Evolutionary conservation across 2,888 invertebrate species (phyloP).

Genomic region (Cantharis lateralis): DNA sequence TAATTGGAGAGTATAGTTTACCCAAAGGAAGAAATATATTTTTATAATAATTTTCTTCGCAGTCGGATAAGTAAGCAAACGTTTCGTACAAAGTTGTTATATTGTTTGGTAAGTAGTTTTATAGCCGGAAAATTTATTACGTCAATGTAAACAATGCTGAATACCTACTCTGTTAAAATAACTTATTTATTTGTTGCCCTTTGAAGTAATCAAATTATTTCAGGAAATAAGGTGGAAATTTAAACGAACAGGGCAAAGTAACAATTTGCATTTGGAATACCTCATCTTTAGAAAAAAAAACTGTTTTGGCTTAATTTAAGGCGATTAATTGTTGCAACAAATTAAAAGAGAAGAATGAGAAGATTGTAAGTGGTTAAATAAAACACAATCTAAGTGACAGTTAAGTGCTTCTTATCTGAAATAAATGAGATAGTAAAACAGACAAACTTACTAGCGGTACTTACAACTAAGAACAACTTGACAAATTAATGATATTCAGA

Average conservation of each 20-base stretch:
- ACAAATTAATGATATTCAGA: constrained; percentile 15
- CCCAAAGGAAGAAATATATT: not conserved
- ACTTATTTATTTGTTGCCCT: not conserved
- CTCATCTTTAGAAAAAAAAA: not conserved
- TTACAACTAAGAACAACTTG: constrained; percentile 6
- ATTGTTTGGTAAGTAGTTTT: not conserved
- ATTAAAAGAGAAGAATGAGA: not conserved
- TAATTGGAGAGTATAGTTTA: not conserved
- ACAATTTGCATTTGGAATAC: not conserved
- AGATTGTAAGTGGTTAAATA: not conserved
- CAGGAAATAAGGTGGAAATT: not conserved
- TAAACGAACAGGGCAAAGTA: not conserved
- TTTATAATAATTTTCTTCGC: not conserved
- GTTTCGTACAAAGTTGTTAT: not conserved
- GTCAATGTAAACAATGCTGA: not conserved
- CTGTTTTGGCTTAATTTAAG: not conserved
- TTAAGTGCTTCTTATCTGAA: constrained; percentile 1
- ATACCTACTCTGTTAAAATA: not conserved
- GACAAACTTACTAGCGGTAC: constrained; percentile 1
- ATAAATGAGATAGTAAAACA: constrained; percentile 5
- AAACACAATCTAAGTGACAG: not conserved
- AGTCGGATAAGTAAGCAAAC: not conserved
- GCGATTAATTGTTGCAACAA: not conserved
- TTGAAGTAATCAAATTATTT: not conserved
- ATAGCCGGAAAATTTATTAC: not conserved